Base-by-base conservation (phyloP, 1,140 invertebrate genomes). In the Triops cancriformis region DNA sequence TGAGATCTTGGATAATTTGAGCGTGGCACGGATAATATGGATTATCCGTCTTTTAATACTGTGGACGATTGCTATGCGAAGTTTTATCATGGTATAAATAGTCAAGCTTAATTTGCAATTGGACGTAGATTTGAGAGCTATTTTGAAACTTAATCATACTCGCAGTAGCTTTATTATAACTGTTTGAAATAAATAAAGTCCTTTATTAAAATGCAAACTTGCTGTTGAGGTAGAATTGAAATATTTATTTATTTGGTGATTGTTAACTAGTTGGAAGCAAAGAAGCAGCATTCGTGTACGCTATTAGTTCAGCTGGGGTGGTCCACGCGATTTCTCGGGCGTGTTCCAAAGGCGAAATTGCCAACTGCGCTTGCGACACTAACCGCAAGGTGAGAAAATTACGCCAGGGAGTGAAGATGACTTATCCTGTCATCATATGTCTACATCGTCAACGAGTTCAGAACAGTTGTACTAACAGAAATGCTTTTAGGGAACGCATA, bases 271-370 rank as follows among this genome's bases (percentile, higher is more conserved):
- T 51, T 85, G 86, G 92, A 80, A 95, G 93, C 41, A 88, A 91
- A 81, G 95, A 98, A 85, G 94, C 94, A 0, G 94, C 95, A 12
- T 97, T 94, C 85, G 93, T 94, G 1, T 96, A 97, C 85, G 94
- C 95, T 31, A 92, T 97, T 82, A 92, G 93, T 77, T 93, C 93
- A 76, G 94, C 95, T 0, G 95, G 94, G 5, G 93, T 96, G 18
- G 92, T 94, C 6, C 93, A 96, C 83, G 90, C 93, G 6, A 89
- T 98, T 23, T 94, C 94, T 73, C 90, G 92, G 73, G 85, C 86
- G 0, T 88, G 87, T 81, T 86, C 84, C 79, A 83, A 83, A 42
- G 87, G 87, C 1, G 82, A 85, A 73, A 80, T 87, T 7, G 74
- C 80, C n/a, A 82, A 85, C 77, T 88, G 87, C 80, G 84, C 85